Evolutionary conservation across 2,888 invertebrate genomes (phyloP), one percentile per base, ranked within the genome.

Genomic region (Pyrgus malvae): DNA sequence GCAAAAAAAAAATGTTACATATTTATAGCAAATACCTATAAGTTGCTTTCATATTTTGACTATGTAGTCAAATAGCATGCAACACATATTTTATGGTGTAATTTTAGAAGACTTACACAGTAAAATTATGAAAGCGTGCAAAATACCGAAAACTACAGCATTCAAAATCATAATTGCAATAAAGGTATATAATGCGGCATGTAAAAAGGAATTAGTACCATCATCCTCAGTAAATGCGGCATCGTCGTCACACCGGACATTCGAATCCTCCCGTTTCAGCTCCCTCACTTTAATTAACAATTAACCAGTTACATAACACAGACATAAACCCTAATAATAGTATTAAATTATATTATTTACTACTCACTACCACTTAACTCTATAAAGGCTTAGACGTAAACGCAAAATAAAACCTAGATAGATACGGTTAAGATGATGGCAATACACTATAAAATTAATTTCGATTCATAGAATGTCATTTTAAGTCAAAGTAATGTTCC

Each of bases 271-370:
- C 76, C 77, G 77, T 78, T 80, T 89, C 78, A 74, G 80, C 87
- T 86, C 88, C 88, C 79, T 88, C 58, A 84, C 89, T 90, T 89
- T 80, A 83, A 82, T 76, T 78, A 77, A 85, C 72, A 85, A 83
- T 69, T 65, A 76, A 74, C 70, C 45, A 60, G 56, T 55, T 53
- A 59, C 40, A 42, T 44, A 12, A 40, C 9, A 48, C 21, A 19
- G 27, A 14, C 19, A 19, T 31, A 14, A 9, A 41, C 9, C 14
- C 29, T 50, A 33, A 33, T n/a, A 9, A 6, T 33, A 31, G 21
- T 17, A 17, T 17, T 38, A 38, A 19, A n/a, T 5, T 19, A 21
- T 19, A 23, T 6, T 23, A 23, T 23, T 23, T 23, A 23, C 3
- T 23, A 4, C 6, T 23, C 3, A n/a, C n/a, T n/a, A n/a, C n/a